Evolutionary conservation across 2,797 vertebrate genomes (phyloP).

Genomic region (Gallirallus australis): DNA sequence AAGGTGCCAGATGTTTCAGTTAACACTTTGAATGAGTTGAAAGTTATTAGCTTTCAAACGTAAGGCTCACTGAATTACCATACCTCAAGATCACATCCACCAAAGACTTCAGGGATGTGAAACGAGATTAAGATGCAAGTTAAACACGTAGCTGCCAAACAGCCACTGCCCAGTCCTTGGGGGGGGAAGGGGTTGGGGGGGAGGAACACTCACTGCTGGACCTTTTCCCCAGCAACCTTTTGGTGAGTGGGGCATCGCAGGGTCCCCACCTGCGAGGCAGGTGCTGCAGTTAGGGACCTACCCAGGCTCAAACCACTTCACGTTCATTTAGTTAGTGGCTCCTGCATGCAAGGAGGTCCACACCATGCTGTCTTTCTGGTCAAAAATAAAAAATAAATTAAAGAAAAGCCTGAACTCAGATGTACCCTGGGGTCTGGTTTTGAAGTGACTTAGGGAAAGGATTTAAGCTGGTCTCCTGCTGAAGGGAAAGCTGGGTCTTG

Average conservation of each 20-base stretch:
- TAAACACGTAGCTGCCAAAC: fast-evolving
- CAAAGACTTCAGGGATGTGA: neutral
- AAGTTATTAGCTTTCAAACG: neutral
- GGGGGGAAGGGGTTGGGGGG: too few species aligned
- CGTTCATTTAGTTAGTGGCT: fast-evolving
- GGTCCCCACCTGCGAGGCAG: too few species aligned
- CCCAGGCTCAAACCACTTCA: neutral
- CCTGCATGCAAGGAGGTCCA: neutral
- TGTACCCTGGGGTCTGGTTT: neutral
- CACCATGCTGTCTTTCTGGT: neutral
- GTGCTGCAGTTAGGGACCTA: fast-evolving
- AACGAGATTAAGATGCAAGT: neutral
- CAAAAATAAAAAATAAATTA: neutral
- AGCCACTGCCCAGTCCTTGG: too few species aligned
- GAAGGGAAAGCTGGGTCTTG: fast-evolving
- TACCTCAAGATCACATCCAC: neutral
- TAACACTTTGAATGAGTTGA: neutral
- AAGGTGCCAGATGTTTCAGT: neutral
- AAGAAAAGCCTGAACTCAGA: neutral
- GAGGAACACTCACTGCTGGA: fast-evolving
- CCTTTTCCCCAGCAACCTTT: neutral
- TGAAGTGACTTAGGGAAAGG: neutral
- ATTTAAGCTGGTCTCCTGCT: fast-evolving
- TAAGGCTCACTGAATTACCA: neutral
- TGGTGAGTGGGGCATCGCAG: fast-evolving